Evolutionary conservation across 2,888 invertebrate genomes (phyloP).

Genomic region (Lordiphosa fenestrarum): DNA sequence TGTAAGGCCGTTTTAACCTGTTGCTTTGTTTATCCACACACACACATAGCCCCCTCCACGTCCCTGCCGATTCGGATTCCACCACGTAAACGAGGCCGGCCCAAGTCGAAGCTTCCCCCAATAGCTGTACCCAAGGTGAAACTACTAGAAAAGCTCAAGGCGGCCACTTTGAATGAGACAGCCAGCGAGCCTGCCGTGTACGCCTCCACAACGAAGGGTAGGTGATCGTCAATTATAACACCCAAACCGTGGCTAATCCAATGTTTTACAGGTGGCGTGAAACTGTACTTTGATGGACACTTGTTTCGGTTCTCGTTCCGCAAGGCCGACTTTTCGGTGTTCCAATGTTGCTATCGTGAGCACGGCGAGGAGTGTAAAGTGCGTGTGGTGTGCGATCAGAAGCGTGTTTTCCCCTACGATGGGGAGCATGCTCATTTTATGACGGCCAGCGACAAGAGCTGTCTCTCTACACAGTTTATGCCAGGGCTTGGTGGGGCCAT

Average conservation of each 20-base stretch:
- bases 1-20: conserved; percentile 39
- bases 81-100: conserved; percentile 69
- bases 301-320: conserved; percentile 78
- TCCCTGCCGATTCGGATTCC: conserved; percentile 44
- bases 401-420: conserved; percentile 75
- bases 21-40: conserved; percentile 6
- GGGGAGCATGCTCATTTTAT: conserved; percentile 78
- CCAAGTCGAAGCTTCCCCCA: conserved; percentile 49
- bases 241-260: not conserved
- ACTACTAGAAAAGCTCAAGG: conserved; percentile 61
- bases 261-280: conserved; percentile 74
- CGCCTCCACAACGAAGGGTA: conserved; percentile 77
- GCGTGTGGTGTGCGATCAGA: conserved; percentile 76
- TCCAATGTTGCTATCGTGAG: conserved; percentile 78
- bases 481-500: conserved; percentile 46
- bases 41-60: conserved; percentile 42
- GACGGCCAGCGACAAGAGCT: conserved; percentile 78
- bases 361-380: conserved; percentile 76
- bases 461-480: conserved; percentile 73
- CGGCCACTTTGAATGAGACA: conserved; percentile 51
- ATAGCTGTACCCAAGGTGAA: conserved; percentile 51
- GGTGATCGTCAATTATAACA: conserved; percentile 12
- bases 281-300: conserved; percentile 77
- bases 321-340: conserved; percentile 74
- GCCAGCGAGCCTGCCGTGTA: conserved; percentile 70